These are phyloP conservation scores for Metaphire vulgaris DNA, from an alignment of 1,140 invertebrate genomes.

Conservation along the genomic window DNA sequence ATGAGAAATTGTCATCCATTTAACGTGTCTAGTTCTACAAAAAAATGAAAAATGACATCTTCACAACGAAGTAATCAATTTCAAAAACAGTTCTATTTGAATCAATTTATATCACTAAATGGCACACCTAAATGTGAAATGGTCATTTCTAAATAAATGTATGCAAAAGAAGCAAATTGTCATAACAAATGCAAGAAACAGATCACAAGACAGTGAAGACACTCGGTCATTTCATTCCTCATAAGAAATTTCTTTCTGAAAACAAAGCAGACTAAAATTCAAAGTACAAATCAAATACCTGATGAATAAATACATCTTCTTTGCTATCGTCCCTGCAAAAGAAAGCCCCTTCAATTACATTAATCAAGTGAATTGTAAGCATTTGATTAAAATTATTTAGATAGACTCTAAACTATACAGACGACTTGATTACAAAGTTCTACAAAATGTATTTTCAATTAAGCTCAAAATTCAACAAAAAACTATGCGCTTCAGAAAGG, in stretches of 20 bases:
- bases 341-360: no score
- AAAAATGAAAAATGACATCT: not conserved
- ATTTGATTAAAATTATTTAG: not conserved
- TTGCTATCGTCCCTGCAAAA: constrained; percentile 86
- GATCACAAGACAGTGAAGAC: not conserved
- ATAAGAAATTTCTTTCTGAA: not conserved
- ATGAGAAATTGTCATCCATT: not conserved
- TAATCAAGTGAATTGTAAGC: not conserved
- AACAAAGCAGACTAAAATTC: not conserved
- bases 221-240: not conserved
- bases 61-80: not conserved
- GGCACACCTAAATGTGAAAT: not conserved
- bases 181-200: not conserved
- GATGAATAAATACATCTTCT: constrained; percentile 99
- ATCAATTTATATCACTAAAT: not conserved
- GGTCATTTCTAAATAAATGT: not conserved
- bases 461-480: not conserved
- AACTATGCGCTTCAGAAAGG: not conserved
- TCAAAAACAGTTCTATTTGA: not conserved
- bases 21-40: not conserved
- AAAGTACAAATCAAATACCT: constrained; percentile 35
- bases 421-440: not conserved
- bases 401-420: constrained; percentile 35
- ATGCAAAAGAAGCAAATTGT: not conserved
- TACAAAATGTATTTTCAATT: not conserved